Conservation (phyloP, 2,888 invertebrate species). For the Ellobium chinense region DNA sequence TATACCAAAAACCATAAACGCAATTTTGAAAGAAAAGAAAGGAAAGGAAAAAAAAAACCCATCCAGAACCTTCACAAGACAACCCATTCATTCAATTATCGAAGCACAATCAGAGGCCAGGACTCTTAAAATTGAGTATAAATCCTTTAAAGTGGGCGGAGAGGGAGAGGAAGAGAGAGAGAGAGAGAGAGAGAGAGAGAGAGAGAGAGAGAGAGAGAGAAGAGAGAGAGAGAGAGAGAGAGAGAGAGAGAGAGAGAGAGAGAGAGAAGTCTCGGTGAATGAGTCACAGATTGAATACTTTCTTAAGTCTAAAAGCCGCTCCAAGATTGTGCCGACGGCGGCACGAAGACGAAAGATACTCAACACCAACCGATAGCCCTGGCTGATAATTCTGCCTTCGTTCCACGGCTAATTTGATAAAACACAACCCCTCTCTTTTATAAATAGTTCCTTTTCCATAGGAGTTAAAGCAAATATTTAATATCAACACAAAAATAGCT, state of each 20-base stretch:
- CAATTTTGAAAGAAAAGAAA: no score
- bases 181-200: not conserved
- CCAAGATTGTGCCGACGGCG: not conserved
- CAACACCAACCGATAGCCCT: not conserved
- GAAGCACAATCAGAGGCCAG: no score
- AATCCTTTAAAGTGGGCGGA: not conserved
- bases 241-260: not conserved
- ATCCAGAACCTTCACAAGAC: no score
- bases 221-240: not conserved
- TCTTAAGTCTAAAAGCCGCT: slow-evolving; percentile 9
- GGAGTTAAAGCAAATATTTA: slow-evolving; percentile 31
- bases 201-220: not conserved
- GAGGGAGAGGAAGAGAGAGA: not conserved
- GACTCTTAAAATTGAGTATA: no score
- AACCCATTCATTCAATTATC: no score
- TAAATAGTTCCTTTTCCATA: slow-evolving; percentile 22
- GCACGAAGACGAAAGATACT: not conserved
- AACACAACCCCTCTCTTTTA: slow-evolving; percentile 16
- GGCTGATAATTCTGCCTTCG: slow-evolving; percentile 1
- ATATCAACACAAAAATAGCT: not conserved
- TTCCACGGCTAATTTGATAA: slow-evolving; percentile 32
- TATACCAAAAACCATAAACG: no score
- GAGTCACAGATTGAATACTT: slow-evolving; percentile 4
- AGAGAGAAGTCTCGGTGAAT: not conserved
- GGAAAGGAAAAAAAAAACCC: no score